Percentiles rank a stretch among this genome's conserved stretches.
phyloP scores from a whole-genome alignment of 2,888 invertebrate species.

The Polymixis lichenea region DNA sequence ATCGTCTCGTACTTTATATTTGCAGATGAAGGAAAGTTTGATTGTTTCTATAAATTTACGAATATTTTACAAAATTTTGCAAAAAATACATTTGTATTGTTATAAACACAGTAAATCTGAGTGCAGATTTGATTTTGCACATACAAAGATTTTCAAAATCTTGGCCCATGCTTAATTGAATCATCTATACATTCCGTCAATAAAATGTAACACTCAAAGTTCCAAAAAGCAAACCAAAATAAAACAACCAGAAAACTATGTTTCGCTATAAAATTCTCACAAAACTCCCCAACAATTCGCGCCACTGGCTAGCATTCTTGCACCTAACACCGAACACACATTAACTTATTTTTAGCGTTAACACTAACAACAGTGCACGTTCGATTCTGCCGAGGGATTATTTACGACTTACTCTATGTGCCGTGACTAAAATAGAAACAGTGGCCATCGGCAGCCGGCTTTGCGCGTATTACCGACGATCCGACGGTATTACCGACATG shows the following conservation, averaged over 20 bases:
- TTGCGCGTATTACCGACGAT: constrained; percentile 67
- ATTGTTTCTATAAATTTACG: background rate
- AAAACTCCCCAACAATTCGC: constrained; percentile 38
- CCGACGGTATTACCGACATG: constrained; percentile 48
- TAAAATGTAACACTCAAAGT: background rate
- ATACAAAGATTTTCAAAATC: background rate
- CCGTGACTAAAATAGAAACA: constrained; percentile 80
- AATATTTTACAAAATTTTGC: no score
- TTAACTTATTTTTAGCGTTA: constrained; percentile 71
- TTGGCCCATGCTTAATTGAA: background rate
- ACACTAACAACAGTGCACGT: constrained; percentile 78
- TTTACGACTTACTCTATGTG: constrained; percentile 78
- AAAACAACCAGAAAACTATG: background rate
- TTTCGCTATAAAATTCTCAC: constrained; percentile 1
- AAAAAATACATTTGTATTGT: no score
- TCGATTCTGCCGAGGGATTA: constrained; percentile 80
- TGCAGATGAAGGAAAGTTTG: background rate
- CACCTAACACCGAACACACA: constrained; percentile 48
- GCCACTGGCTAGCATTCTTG: constrained; percentile 50
- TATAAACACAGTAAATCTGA: background rate
- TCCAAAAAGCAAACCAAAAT: background rate
- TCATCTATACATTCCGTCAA: background rate
- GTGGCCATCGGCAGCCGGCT: constrained; percentile 69
- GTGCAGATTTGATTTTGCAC: background rate
- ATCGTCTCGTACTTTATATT: no score